Percentiles rank a stretch among this genome's conserved stretches.
phyloP scores from a whole-genome alignment of 1,140 invertebrate species.

The Ceratina calcarata region DNA sequence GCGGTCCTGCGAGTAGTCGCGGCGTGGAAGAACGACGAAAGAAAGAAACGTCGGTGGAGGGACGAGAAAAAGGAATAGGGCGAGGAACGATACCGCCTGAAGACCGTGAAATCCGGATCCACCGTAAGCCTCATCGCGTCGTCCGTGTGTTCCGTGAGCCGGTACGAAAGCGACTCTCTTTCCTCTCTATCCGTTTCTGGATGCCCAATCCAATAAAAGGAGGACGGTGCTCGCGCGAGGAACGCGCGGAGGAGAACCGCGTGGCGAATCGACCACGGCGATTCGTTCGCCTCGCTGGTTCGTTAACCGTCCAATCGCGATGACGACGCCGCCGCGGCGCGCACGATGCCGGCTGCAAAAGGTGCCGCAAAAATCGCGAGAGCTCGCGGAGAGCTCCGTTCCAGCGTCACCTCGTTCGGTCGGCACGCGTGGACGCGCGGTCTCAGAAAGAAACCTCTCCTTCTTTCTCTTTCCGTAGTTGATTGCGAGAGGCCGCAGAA shows the following conservation, averaged over 20 bases:
- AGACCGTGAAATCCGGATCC: slow-evolving; percentile 68
- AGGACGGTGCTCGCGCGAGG: slow-evolving; percentile 52
- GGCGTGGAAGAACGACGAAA: slow-evolving; percentile 47
- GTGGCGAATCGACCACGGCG: slow-evolving; percentile 62
- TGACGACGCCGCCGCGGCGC: slow-evolving; percentile 21
- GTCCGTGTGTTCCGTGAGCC: neutral
- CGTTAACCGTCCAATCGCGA: slow-evolving; percentile 67
- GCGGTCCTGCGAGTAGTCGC: slow-evolving; percentile 45
- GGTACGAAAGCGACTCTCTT: slow-evolving; percentile 52
- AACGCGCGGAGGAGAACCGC: slow-evolving; percentile 56
- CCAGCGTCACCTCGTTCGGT: slow-evolving; percentile 11
- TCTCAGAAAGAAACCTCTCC: neutral
- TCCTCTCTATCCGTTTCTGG: slow-evolving; percentile 20
- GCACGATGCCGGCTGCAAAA: slow-evolving; percentile 31
- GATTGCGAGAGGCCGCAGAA: neutral
- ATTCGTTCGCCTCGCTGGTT: slow-evolving; percentile 64
- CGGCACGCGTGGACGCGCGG: slow-evolving; percentile 17
- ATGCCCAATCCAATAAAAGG: slow-evolving; percentile 65
- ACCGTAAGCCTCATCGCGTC: slow-evolving; percentile 56
- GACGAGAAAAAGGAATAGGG: slow-evolving; percentile 30
- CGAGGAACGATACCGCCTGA: slow-evolving; percentile 64
- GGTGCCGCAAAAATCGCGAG: slow-evolving; percentile 62
- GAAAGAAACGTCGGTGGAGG: neutral
- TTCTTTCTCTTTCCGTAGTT: too few relatives aligned
- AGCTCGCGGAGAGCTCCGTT: neutral